A percentile compares a stretch with the other conserved stretches of the same genome.
Conservation (phyloP, 2,797 vertebrate species). For the Mergus octosetaceus region DNA sequence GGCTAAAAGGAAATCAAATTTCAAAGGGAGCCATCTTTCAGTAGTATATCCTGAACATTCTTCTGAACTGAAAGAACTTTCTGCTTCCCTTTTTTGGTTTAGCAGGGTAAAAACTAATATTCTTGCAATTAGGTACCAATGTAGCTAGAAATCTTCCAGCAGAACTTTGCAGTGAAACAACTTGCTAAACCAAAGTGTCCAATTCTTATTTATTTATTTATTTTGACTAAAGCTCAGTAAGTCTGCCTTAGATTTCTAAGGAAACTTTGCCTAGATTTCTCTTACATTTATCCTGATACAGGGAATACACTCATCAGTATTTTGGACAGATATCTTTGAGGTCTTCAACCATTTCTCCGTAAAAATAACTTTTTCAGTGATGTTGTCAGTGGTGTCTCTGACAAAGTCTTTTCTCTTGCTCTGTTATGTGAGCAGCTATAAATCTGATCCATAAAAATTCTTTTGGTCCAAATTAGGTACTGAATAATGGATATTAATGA, state of each 20-base stretch:
- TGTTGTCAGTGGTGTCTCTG: background rate
- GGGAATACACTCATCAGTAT: fast-evolving
- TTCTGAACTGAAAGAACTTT: background rate
- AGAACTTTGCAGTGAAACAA: background rate
- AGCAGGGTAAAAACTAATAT: background rate
- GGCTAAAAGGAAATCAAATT: background rate
- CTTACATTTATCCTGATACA: background rate
- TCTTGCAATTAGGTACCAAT: background rate
- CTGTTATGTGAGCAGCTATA: background rate
- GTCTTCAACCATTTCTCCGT: background rate
- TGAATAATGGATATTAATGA: conserved; percentile 2
- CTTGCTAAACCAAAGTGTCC: background rate
- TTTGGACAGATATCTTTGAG: background rate
- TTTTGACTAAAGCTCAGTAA: background rate
- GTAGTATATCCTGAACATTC: background rate
- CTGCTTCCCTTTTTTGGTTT: background rate
- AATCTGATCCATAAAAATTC: background rate
- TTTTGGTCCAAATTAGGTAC: background rate
- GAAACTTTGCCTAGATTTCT: background rate
- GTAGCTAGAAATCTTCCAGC: background rate
- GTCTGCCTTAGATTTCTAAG: conserved; percentile 6
- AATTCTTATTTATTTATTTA: background rate
- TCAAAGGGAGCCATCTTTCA: background rate
- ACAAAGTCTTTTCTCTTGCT: background rate
- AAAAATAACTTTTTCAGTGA: background rate